Percentiles rank a stretch among this genome's conserved stretches.
Evolutionary conservation across 2,888 invertebrate genomes (phyloP).

Genomic region (Synergus gifuensis): DNA sequence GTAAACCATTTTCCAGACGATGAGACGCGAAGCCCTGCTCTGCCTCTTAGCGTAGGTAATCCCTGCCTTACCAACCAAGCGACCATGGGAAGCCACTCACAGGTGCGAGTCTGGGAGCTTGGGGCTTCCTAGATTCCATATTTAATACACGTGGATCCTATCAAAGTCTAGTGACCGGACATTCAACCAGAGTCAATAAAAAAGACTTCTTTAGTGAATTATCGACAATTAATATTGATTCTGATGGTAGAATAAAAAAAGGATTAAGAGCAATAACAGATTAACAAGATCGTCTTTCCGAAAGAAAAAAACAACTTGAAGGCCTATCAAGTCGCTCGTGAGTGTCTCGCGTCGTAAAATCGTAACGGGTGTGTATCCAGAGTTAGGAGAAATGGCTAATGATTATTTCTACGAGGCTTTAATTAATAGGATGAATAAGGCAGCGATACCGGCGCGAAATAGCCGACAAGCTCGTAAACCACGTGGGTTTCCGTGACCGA

Average conservation of each 20-base stretch:
- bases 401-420: constrained; percentile 38
- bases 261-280: neutral
- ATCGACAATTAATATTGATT: neutral
- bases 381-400: neutral
- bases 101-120: constrained; percentile 70
- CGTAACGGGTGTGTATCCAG: neutral
- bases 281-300: neutral
- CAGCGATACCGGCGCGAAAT: constrained; percentile 21
- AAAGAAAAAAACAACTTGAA: neutral
- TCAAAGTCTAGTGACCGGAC: constrained; percentile 58
- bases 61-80: constrained; percentile 71
- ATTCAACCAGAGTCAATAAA: constrained; percentile 45
- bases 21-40: constrained; percentile 76
- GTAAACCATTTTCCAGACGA: constrained; percentile 79
- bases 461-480: constrained; percentile 40
- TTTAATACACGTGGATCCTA: constrained; percentile 66
- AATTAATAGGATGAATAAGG: constrained; percentile 29
- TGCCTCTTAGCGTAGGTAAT: constrained; percentile 75
- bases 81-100: constrained; percentile 74
- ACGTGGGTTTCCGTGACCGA: constrained; percentile 15
- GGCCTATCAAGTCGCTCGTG: neutral
- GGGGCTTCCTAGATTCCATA: constrained; percentile 69
- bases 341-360: constrained; percentile 1
- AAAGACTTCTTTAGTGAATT: neutral
- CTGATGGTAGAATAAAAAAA: no score